Evolutionary conservation across 2,113 vertebrate genomes (phyloP), one percentile per base, ranked within the genome.

Genomic region (Machaerirhynchus nigripectus): DNA sequence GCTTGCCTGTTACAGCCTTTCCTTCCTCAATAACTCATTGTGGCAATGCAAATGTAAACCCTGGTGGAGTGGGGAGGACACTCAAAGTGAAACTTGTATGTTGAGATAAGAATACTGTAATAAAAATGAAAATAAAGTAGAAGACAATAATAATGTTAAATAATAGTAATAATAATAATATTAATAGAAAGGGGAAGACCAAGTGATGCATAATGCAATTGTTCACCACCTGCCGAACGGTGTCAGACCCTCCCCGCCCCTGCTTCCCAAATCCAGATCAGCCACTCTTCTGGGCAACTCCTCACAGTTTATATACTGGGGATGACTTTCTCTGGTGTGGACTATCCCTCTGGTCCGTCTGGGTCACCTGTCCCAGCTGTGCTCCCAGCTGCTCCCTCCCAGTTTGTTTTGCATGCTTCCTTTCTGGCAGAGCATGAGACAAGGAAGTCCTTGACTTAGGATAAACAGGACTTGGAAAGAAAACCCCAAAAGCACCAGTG

Each of bases 301-400:
- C 9, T 23, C n/a, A 18, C 22, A 23, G 39, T 46, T 53, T 69
- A 10, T 46, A 13, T 13, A 39, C 27, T 33, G 33, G 18, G 11
- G 9, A 15, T 23, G 27, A 44, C 8, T 37, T 60, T 23, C 9
- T 27, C 4, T 52, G 0, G 0, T 3, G 1, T 53, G 33, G 39
- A 33, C 28, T 28, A 76, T 35, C 26, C 20, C 11, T 46, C 27
- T 53, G 11, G 9, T 60, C 39, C 37, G 6, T 35, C 53, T 37
- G 26, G 37, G 26, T 44, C 53, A 37, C 46, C 46, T 68, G 17
- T 44, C 14, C 46, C 46, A 44, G 37, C 33, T 52, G 2, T 60
- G 14, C 18, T 77, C 18, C 39, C 33, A 53, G 27, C 8, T 60
- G 14, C 18, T 77, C 18, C 39, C 33, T 60, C 33, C 8, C 55